A percentile compares a stretch with the other conserved stretches of the same genome.
These are phyloP conservation scores for Hydrochoerus hydrochaeris DNA, from an alignment of 2,113 vertebrate species.

Conservation along the genomic window DNA sequence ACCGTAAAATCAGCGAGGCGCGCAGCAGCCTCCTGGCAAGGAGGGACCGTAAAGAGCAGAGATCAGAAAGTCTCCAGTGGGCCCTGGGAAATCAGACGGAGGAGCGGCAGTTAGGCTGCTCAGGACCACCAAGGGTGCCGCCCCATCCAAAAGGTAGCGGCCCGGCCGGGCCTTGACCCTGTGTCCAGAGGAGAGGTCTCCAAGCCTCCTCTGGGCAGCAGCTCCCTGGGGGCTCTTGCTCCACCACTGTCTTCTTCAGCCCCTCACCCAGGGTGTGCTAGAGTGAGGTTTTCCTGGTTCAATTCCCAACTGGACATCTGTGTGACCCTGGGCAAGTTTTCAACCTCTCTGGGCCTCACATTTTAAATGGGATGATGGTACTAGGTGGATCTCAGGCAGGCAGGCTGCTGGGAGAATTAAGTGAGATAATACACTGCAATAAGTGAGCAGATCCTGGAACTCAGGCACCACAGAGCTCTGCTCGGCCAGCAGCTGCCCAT, in stretches of 20 bases:
- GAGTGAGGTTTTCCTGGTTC: neutral
- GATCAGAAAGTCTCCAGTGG: neutral
- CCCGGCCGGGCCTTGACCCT: neutral
- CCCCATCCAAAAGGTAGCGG: neutral
- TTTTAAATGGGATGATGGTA: neutral
- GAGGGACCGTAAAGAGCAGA: neutral
- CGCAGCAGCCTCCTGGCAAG: neutral
- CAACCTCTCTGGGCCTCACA: conserved; percentile 19
- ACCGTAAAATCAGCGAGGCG: neutral
- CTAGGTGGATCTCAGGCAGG: neutral
- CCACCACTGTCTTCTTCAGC: neutral
- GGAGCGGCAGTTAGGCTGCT: neutral
- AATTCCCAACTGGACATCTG: neutral
- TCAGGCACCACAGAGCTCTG: neutral
- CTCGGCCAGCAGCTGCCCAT: neutral
- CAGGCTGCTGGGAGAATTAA: neutral
- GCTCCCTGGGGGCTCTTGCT: too few species aligned
- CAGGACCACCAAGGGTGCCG: accelerated
- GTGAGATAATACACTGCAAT: accelerated
- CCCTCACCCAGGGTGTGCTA: neutral
- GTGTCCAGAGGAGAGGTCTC: accelerated
- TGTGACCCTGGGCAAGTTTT: neutral
- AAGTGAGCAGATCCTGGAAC: accelerated
- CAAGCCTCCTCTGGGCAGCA: neutral
- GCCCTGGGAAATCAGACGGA: neutral